These are phyloP conservation scores for Gibbula magus DNA, from an alignment of 2,888 invertebrate genomes.

Conservation along the genomic window DNA sequence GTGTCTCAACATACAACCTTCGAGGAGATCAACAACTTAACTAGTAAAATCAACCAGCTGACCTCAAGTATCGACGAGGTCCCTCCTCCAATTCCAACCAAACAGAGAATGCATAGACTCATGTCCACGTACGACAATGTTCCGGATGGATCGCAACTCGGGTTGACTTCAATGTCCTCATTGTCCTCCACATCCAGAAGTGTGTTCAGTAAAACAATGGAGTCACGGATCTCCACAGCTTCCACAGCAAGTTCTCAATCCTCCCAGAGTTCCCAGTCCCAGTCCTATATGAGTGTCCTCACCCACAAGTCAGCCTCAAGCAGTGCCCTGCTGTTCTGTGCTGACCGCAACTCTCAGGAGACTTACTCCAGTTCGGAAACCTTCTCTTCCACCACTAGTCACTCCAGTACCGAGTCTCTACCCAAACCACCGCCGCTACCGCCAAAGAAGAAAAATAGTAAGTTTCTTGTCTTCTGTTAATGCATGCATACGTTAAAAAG, in stretches of 20 bases:
- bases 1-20: conserved; percentile 49
- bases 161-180: conserved; percentile 32
- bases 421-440: conserved; percentile 86
- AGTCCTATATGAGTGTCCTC: conserved; percentile 55
- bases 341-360: conserved; percentile 63
- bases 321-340: conserved; percentile 40
- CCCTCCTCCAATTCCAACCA: conserved; percentile 79
- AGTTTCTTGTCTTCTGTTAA: conserved; percentile 75
- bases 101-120: conserved; percentile 79
- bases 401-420: conserved; percentile 66
- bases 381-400: conserved; percentile 64
- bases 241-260: conserved; percentile 46
- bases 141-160: conserved; percentile 43
- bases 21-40: conserved; percentile 65
- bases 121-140: conserved; percentile 85
- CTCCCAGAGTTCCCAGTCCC: conserved; percentile 42
- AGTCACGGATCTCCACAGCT: conserved; percentile 56
- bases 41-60: conserved; percentile 62
- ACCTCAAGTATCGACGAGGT: conserved; percentile 64
- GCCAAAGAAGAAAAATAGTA: conserved; percentile 95
- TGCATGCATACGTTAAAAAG: too few relatives aligned
- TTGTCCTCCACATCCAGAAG: conserved; percentile 49
- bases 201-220: conserved; percentile 46
- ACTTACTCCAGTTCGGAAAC: conserved; percentile 68
- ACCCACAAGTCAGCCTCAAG: conserved; percentile 54